These are phyloP conservation scores for Artibeus lituratus DNA, from an alignment of 2,797 vertebrate genomes.

Conservation along the genomic window DNA sequence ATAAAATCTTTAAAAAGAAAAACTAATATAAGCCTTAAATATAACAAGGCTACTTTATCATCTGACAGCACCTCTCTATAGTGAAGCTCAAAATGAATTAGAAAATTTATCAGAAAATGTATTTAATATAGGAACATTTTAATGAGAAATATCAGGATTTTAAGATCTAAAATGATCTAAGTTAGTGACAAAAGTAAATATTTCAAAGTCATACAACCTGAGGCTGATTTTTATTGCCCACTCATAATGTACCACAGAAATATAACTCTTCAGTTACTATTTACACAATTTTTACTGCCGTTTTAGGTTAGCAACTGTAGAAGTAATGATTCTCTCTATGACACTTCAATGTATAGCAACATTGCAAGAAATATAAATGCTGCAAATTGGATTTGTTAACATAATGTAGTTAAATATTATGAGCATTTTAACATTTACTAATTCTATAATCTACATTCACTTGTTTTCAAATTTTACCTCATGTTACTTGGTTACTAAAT, in stretches of 20 bases:
- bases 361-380: constrained; percentile 27
- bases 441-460: constrained; percentile 14
- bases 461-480: constrained; percentile 46
- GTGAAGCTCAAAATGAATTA: constrained; percentile 4
- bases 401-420: constrained; percentile 4
- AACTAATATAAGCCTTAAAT: not conserved
- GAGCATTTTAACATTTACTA: not conserved
- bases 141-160: not conserved
- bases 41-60: not conserved
- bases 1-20: too few species aligned
- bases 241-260: not conserved
- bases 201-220: not conserved
- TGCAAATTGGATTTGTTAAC: constrained; percentile 3
- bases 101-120: not conserved
- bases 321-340: not conserved
- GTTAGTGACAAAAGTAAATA: not conserved
- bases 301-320: constrained; percentile 22
- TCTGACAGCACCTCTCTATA: constrained; percentile 11
- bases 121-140: not conserved
- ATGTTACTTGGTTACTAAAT: not conserved
- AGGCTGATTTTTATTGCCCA: not conserved
- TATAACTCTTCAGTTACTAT: not conserved
- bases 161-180: constrained; percentile 16
- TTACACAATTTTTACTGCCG: not conserved
- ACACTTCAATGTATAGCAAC: not conserved